phyloP scores from a whole-genome alignment of 2,888 invertebrate genomes.

The Merodon equestris region DNA sequence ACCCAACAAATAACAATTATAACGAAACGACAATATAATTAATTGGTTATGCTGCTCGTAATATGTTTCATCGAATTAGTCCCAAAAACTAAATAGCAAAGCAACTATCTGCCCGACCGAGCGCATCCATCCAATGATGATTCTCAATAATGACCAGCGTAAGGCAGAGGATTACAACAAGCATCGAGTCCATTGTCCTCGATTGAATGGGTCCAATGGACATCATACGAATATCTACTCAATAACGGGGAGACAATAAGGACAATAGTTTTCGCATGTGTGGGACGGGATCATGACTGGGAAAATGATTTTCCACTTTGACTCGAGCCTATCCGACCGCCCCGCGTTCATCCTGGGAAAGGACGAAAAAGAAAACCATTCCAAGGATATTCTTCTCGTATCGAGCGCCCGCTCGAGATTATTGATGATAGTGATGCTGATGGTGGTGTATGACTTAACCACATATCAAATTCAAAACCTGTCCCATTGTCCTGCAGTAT shows the following conservation, averaged over 20 bases:
- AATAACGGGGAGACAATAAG: slow-evolving; percentile 50
- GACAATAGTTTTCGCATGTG: slow-evolving; percentile 60
- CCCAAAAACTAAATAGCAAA: slow-evolving; percentile 56
- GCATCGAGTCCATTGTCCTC: slow-evolving; percentile 36
- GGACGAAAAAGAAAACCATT: slow-evolving; percentile 26
- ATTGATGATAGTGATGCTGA: slow-evolving; percentile 31
- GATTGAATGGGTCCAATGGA: slow-evolving; percentile 38
- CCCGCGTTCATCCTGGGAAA: slow-evolving; percentile 20
- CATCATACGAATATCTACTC: slow-evolving; percentile 40
- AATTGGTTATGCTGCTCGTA: slow-evolving; percentile 42
- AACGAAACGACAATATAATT: slow-evolving; percentile 58
- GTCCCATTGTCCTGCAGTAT: slow-evolving; percentile 51
- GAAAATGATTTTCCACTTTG: slow-evolving; percentile 64
- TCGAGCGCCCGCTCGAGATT: slow-evolving; percentile 6
- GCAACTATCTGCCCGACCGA: slow-evolving; percentile 6
- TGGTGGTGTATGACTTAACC: slow-evolving; percentile 32
- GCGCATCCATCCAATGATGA: background rate
- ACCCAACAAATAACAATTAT: slow-evolving; percentile 64
- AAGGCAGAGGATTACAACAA: slow-evolving; percentile 60
- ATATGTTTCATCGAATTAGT: background rate
- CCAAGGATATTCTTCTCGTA: slow-evolving; percentile 35
- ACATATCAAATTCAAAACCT: slow-evolving; percentile 64
- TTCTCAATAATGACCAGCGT: slow-evolving; percentile 53
- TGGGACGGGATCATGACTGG: slow-evolving; percentile 16
- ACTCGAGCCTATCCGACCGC: background rate